Evolutionary conservation across 2,888 invertebrate genomes (phyloP), one percentile per base, ranked within the genome.

Genomic region (Saturnia pavonia): DNA sequence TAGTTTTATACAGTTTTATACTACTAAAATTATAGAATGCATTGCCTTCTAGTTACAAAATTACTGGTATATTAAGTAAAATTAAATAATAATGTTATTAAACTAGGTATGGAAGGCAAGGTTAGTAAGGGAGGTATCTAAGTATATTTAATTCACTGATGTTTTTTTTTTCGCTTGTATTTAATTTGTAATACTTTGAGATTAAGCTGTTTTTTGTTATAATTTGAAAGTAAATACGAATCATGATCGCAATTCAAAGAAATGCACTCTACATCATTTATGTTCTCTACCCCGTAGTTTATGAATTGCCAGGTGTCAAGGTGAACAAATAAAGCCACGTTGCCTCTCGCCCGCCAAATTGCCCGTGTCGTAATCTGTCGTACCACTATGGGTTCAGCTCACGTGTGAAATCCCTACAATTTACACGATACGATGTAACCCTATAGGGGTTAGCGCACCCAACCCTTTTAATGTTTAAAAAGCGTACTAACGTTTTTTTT

Each of bases 361-460:
- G 91, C 83, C 91, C 91, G 88, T 90, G 88, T 89, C 87, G 84
- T 87, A 85, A 91, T 88, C 87, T 85, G 83, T 83, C 86, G 86
- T 90, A 91, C 90, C 88, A 85, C 88, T 89, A 90, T 82, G 91
- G 90, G 84, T 80, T 88, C 88, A 80, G 80, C 79, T 90, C 91
- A 88, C 86, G 88, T 89, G 88, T 88, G 82, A 92, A 92, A 92
- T 90, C 91, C 86, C 87, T 86, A 82, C 86, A 87, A 89, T 89
- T 89, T 88, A 88, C 82, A 88, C 86, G 84, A 84, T 82, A 86
- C 82, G 81, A 83, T 84, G 83, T 82, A 85, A 84, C 84, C 82
- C 80, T 77, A 68, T 72, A 69, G 80, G 82, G 82, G 83, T 84
- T 83, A 85, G 84, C 82, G 84, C 80, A 77, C 79, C 78, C 76